Evolutionary conservation across 2,888 invertebrate species (phyloP).

Genomic region (Drosophila kuntzei): DNA sequence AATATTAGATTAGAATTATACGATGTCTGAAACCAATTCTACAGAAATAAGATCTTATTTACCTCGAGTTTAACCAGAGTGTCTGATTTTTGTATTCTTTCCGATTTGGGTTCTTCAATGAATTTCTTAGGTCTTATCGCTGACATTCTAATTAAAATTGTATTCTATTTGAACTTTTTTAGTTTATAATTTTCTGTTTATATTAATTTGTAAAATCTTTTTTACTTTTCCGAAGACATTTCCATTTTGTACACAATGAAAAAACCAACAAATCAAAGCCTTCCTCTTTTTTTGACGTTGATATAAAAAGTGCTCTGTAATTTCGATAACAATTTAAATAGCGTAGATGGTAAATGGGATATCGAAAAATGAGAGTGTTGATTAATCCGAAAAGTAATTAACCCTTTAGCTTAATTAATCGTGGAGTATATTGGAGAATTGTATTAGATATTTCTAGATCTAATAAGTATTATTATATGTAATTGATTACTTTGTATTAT

Average conservation of each 20-base stretch:
- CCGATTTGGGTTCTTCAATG: neutral
- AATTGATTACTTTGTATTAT: neutral
- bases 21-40: neutral
- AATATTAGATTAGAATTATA: neutral
- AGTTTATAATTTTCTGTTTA: neutral
- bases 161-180: neutral
- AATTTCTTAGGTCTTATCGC: neutral
- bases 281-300: constrained; percentile 21
- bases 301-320: constrained; percentile 10
- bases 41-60: neutral
- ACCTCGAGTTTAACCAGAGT: constrained; percentile 1
- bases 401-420: too few relatives aligned
- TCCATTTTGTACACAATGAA: neutral
- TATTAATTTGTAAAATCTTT: neutral
- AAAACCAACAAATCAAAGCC: neutral
- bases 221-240: neutral
- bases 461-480: too few relatives aligned
- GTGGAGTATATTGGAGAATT: too few relatives aligned
- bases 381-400: too few relatives aligned
- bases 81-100: neutral
- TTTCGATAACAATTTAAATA: neutral
- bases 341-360: neutral
- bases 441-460: too few relatives aligned
- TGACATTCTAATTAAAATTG: neutral
- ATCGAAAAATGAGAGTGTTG: too few relatives aligned